Conservation (phyloP, 2,888 invertebrate species). For the Tupiocoris notatus region DNA sequence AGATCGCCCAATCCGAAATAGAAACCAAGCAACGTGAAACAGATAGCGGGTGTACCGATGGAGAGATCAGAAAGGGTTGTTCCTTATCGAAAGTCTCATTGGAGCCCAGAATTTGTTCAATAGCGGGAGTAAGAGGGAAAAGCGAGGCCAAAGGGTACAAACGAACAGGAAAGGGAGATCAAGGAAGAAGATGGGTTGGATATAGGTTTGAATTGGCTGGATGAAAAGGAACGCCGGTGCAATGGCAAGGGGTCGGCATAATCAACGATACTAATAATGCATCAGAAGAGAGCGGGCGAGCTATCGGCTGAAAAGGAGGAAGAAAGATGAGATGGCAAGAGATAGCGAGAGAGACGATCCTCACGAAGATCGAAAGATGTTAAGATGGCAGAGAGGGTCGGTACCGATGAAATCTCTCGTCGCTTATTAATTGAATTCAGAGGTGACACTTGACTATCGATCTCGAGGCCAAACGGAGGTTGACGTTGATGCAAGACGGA, state of each 20-base stretch:
- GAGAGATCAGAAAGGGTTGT: not conserved
- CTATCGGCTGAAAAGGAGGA: not conserved
- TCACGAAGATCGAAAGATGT: not conserved
- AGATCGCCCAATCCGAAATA: too few relatives aligned
- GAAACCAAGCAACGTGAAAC: not conserved
- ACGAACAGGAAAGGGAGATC: not conserved
- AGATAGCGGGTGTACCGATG: not conserved
- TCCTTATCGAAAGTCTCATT: not conserved
- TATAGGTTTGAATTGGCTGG: not conserved
- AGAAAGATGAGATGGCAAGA: not conserved
- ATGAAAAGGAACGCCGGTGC: not conserved
- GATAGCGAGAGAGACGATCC: not conserved
- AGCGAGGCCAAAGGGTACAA: not conserved
- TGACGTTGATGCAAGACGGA: too few relatives aligned
- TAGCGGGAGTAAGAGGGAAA: not conserved
- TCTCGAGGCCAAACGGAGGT: too few relatives aligned
- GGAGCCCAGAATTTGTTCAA: slow-evolving; percentile 3
- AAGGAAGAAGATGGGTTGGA: not conserved
- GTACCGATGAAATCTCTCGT: slow-evolving; percentile 27
- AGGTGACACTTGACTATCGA: slow-evolving; percentile 34
- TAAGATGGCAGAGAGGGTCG: not conserved
- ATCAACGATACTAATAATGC: slow-evolving; percentile 20
- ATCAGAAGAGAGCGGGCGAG: slow-evolving; percentile 1
- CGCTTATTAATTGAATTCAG: slow-evolving; percentile 34
- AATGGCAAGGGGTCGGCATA: not conserved